A percentile compares a stretch with the other conserved stretches of the same genome.
phyloP scores from a whole-genome alignment of 2,113 vertebrate species.

The Percina caprodes region DNA sequence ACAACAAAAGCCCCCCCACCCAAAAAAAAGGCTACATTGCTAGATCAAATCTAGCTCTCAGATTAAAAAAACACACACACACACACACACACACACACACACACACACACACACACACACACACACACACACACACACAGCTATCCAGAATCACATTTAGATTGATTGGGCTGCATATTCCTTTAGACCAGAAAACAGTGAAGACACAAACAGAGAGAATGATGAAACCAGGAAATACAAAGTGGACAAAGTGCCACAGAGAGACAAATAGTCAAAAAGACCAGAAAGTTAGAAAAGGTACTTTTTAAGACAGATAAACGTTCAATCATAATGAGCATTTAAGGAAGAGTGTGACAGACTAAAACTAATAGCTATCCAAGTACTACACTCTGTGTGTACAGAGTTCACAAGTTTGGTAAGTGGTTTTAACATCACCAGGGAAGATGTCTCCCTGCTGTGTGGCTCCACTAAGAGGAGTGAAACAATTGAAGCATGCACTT shows the following conservation, averaged over 20 bases:
- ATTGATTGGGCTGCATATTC: slow-evolving; percentile 11
- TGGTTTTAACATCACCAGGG: slow-evolving; percentile 69
- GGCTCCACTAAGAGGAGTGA: slow-evolving; percentile 52
- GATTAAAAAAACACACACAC: neutral
- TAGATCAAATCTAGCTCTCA: neutral
- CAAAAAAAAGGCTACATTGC: neutral
- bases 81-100: neutral
- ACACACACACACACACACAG: neutral
- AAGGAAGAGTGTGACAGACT: slow-evolving; percentile 21
- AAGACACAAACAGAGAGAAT: neutral
- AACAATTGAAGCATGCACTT: slow-evolving; percentile 67
- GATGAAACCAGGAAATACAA: neutral
- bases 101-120: neutral
- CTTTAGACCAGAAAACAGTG: slow-evolving; percentile 18
- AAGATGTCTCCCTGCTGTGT: slow-evolving; percentile 54
- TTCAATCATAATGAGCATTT: slow-evolving; percentile 40
- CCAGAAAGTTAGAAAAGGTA: slow-evolving; percentile 4
- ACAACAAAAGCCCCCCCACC: neutral
- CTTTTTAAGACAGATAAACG: neutral
- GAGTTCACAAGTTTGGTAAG: slow-evolving; percentile 49
- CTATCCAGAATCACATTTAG: slow-evolving; percentile 18
- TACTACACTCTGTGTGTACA: slow-evolving; percentile 26
- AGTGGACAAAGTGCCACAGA: neutral
- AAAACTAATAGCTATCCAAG: slow-evolving; percentile 33
- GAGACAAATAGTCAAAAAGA: slow-evolving; percentile 13